Base-by-base conservation (phyloP, 2,113 vertebrate genomes). In the Rhinogobius similis region DNA sequence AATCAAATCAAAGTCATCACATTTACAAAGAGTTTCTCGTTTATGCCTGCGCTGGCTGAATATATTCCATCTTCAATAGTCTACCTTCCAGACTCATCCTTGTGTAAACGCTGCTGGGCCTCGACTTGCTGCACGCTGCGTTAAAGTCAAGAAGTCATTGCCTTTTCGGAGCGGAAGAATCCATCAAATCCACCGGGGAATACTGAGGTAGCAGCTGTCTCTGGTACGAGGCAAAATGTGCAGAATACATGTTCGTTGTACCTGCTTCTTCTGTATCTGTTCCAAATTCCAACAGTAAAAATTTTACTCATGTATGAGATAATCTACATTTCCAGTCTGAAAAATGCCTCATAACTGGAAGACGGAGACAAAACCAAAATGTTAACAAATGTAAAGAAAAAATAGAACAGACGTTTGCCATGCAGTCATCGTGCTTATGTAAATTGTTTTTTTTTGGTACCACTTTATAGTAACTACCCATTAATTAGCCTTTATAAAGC, bases 141-240 rank as follows among this genome's bases (percentile, higher is more conserved):
- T 88, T 90, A 87, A 85, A 89, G 87, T 82, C 85, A 88, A 70
- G 79, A 76, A 87, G 65, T 87, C 86, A 62, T 68, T 85, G 83
- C 82, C 81, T 89, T 87, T 86, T 89, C 77, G 82, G 87, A 86
- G 73, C 83, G 80, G 74, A 90, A 87, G 82, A 90, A 93, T 91
- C 88, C 82, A 91, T 91, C 89, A 90, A 90, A 89, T 86, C 85
- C 88, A 82, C 87, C 75, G n/a, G 82, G 85, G 90, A 92, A 89
- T 83, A 78, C 77, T 77, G 56, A 83, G 88, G 86, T 86, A 83
- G 84, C 88, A 90, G 84, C 87, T 86, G 87, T 89, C 86, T 87
- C 77, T 78, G 72, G 83, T 68, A 71, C 85, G 82, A 62, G 63
- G 74, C 72, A 72, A 70, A 67, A 87, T 86, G 80, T 84, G 88